Conservation (phyloP, 2,113 vertebrate genomes). For the Zeus faber region DNA sequence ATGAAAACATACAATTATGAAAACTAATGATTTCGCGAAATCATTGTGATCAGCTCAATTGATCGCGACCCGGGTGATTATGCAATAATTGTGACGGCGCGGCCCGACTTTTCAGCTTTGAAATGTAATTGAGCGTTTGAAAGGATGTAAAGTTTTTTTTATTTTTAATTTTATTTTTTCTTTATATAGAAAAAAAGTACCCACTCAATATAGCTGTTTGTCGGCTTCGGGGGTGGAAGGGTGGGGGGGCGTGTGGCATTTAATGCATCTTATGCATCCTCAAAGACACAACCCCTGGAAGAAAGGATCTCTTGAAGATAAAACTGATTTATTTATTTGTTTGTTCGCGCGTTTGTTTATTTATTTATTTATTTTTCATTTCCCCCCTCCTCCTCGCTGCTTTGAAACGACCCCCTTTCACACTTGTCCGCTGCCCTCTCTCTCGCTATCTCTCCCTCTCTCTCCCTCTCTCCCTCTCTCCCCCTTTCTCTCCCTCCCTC, state of each 20-base stretch:
- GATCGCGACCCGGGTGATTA: no score
- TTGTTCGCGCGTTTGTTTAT: no score
- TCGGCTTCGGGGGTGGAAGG: no score
- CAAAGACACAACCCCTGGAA: conserved; percentile 49
- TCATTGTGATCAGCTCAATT: no score
- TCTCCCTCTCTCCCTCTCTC: conserved; percentile 22
- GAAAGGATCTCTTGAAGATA: conserved; percentile 46
- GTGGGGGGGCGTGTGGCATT: conserved; percentile 30
- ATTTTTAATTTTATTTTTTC: neutral
- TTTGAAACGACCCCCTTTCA: conserved; percentile 41
- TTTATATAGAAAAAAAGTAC: no score
- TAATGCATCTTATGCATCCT: conserved; percentile 46
- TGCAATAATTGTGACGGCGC: no score
- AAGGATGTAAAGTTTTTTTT: neutral
- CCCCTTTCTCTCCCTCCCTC: conserved; percentile 63
- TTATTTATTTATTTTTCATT: conserved; percentile 53
- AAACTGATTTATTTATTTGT: no score
- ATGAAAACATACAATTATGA: no score
- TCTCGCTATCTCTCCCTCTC: conserved; percentile 13
- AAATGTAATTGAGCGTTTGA: no score
- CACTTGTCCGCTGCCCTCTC: conserved; percentile 36
- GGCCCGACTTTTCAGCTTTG: no score
- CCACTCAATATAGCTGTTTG: no score
- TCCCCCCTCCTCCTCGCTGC: neutral
- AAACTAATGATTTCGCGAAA: no score